phyloP scores from a whole-genome alignment of 2,888 invertebrate species.

The Melanostoma scalare region DNA sequence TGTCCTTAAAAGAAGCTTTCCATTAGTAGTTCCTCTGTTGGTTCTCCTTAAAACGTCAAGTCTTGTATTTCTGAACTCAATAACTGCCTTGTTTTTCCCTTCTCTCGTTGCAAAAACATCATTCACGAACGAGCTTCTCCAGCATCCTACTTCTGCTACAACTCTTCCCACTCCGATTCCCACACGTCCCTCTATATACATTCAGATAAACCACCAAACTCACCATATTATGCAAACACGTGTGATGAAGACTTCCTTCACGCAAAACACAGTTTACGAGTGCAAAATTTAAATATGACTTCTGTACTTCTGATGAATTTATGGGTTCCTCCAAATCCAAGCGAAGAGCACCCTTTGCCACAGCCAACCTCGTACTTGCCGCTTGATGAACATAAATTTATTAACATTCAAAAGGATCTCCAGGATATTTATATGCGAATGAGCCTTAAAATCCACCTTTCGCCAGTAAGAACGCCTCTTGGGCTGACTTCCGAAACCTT shows the following conservation, averaged over 20 bases:
- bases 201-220: conserved; percentile 48
- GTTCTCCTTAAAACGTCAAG: too few species aligned
- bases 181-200: too few species aligned
- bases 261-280: conserved; percentile 28
- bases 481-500: conserved; percentile 33
- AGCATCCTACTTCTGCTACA: too few species aligned
- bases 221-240: conserved; percentile 58
- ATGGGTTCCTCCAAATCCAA: conserved; percentile 42
- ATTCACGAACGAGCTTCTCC: too few species aligned
- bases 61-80: too few species aligned
- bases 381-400: conserved; percentile 71
- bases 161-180: too few species aligned
- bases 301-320: conserved; percentile 68
- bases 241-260: conserved; percentile 51
- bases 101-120: too few species aligned
- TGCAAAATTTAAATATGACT: conserved; percentile 65
- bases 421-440: conserved; percentile 68
- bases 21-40: too few species aligned
- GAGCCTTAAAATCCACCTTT: conserved; percentile 62
- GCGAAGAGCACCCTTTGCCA: conserved; percentile 54
- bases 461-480: conserved; percentile 38
- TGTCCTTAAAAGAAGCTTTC: too few species aligned
- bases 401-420: conserved; percentile 72
- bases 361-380: not conserved
- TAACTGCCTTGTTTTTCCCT: too few species aligned